phyloP scores from a whole-genome alignment of 2,113 vertebrate genomes.

The Pterocles orientalis region DNA sequence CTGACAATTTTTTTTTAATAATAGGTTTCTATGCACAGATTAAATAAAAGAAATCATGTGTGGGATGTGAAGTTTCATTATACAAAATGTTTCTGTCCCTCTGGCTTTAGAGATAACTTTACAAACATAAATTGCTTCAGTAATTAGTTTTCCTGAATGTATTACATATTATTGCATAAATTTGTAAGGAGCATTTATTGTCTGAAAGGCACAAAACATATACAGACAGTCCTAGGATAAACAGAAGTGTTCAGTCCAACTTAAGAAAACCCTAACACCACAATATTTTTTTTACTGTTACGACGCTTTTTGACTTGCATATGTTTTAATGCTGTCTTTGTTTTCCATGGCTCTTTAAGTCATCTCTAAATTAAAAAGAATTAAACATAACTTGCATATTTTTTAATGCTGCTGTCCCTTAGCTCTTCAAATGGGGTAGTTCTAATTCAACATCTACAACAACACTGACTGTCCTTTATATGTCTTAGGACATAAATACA shows the following conservation, averaged over 20 bases:
- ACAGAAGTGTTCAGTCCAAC: neutral
- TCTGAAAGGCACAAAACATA: neutral
- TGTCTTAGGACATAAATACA: neutral
- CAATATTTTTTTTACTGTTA: neutral
- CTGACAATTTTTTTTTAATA: neutral
- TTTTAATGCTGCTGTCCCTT: neutral
- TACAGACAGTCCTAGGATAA: neutral
- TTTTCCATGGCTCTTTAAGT: neutral
- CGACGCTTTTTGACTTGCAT: neutral
- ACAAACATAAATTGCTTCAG: slow-evolving; percentile 20
- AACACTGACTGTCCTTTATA: neutral
- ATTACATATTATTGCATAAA: neutral
- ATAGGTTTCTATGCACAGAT: neutral
- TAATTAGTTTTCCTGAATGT: slow-evolving; percentile 53
- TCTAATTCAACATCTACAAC: neutral
- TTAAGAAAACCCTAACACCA: neutral
- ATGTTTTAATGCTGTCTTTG: neutral
- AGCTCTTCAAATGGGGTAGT: neutral
- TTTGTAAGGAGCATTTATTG: neutral
- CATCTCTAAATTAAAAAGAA: neutral
- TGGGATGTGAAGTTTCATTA: neutral
- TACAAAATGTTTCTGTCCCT: neutral
- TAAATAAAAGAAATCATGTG: slow-evolving; percentile 20
- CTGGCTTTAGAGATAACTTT: slow-evolving; percentile 41
- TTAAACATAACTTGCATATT: neutral